Conservation (phyloP, 2,797 vertebrate genomes). For the Sebastes minor region DNA sequence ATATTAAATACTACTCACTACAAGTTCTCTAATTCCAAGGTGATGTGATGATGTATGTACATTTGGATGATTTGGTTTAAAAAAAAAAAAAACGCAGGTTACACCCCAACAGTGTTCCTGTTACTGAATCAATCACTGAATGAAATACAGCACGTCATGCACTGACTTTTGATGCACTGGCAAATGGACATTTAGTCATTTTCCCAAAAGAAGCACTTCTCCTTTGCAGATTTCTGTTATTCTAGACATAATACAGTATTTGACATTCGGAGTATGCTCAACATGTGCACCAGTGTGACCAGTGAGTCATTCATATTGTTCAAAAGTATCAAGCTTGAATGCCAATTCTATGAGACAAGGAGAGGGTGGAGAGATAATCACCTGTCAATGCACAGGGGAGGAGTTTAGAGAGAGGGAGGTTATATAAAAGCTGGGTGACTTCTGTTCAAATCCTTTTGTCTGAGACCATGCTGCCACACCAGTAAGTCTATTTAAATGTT, state of each 20-base stretch:
- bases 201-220: not conserved
- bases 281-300: not conserved
- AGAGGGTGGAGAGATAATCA: not conserved
- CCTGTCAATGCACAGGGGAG: not conserved
- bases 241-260: not conserved
- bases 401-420: not conserved
- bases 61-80: not conserved
- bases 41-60: not conserved
- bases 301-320: not conserved
- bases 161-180: not conserved
- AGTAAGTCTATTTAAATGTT: not conserved
- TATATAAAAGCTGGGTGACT: not conserved
- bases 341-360: not conserved
- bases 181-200: not conserved
- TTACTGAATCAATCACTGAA: not conserved
- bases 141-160: not conserved
- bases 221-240: not conserved
- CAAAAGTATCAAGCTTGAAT: no score
- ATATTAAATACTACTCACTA: not conserved
- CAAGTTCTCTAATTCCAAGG: not conserved
- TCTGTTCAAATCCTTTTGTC: no score
- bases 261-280: not conserved
- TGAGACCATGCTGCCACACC: not conserved
- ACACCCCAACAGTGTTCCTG: not conserved
- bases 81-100: not conserved